phyloP scores from a whole-genome alignment of 2,113 vertebrate genomes.

The Pluvianellus socialis region DNA sequence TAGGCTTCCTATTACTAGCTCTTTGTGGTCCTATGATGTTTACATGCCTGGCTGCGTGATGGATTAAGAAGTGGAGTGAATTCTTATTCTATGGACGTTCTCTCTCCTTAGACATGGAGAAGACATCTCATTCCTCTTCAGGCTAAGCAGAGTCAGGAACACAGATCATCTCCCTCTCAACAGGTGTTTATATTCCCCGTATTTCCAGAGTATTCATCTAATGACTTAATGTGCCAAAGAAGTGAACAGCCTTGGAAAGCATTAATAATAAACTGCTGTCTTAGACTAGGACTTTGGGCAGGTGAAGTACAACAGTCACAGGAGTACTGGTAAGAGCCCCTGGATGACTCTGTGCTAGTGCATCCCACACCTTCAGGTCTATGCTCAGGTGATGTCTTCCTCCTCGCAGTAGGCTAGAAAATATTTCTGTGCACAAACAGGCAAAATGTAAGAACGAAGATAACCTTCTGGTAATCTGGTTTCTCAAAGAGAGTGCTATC shows the following conservation, averaged over 20 bases:
- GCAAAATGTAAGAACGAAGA: not conserved
- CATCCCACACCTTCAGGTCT: not conserved
- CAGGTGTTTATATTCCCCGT: not conserved
- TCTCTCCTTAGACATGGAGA: not conserved
- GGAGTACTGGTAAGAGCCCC: not conserved
- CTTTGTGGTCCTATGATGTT: not conserved
- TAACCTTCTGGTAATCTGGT: not conserved
- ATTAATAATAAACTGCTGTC: not conserved
- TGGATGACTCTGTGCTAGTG: not conserved
- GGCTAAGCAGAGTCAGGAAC: not conserved
- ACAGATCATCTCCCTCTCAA: not conserved
- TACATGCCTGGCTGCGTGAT: not conserved
- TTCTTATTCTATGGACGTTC: not conserved
- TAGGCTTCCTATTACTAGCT: not conserved
- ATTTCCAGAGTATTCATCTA: not conserved
- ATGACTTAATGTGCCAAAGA: not conserved
- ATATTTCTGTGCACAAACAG: not conserved
- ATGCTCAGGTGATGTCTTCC: not conserved
- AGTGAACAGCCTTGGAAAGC: not conserved
- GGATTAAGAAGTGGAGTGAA: not conserved
- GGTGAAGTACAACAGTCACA: not conserved
- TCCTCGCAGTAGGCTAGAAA: not conserved
- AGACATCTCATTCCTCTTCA: not conserved
- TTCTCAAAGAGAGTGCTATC: not conserved
- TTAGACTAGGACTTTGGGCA: not conserved